A percentile compares a stretch with the other conserved stretches of the same genome.
Conservation (phyloP, 1,140 invertebrate species). For the Pollicipes pollicipes region DNA sequence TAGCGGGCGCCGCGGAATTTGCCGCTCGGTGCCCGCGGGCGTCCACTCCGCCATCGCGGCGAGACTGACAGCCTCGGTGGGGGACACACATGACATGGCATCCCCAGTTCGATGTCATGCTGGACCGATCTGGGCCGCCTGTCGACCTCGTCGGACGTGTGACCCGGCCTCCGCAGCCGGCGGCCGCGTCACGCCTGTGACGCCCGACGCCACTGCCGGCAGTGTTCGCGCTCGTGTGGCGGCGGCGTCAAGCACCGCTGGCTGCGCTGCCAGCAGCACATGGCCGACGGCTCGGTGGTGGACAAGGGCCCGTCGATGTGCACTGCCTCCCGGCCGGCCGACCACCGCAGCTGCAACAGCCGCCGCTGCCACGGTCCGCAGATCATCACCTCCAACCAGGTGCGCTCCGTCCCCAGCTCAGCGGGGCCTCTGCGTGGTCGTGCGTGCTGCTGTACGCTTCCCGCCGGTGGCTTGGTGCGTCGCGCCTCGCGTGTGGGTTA, state of each 20-base stretch:
- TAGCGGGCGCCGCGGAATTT: no score
- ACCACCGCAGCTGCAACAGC: slow-evolving; percentile 58
- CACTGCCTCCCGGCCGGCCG: slow-evolving; percentile 40
- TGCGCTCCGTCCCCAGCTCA: no score
- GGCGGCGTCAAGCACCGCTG: slow-evolving; percentile 69
- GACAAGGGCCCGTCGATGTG: slow-evolving; percentile 50
- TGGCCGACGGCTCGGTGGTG: slow-evolving; percentile 67
- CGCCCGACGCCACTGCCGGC: neutral
- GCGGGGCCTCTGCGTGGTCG: no score
- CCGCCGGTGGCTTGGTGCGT: no score
- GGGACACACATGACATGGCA: neutral
- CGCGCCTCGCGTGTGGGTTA: no score
- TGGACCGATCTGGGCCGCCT: neutral
- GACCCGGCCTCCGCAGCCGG: no score
- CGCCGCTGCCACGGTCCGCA: neutral
- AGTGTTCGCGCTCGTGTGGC: slow-evolving; percentile 81
- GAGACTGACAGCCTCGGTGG: no score
- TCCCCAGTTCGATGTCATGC: neutral
- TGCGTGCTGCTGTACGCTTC: no score
- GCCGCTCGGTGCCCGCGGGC: no score
- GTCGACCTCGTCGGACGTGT: neutral
- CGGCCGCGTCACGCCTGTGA: neutral
- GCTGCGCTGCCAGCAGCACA: slow-evolving; percentile 74
- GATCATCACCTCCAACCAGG: neutral
- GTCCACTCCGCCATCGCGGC: no score